Base-by-base conservation (phyloP, 2,888 invertebrate species). In the Hirtodrosophila alboralis region DNA sequence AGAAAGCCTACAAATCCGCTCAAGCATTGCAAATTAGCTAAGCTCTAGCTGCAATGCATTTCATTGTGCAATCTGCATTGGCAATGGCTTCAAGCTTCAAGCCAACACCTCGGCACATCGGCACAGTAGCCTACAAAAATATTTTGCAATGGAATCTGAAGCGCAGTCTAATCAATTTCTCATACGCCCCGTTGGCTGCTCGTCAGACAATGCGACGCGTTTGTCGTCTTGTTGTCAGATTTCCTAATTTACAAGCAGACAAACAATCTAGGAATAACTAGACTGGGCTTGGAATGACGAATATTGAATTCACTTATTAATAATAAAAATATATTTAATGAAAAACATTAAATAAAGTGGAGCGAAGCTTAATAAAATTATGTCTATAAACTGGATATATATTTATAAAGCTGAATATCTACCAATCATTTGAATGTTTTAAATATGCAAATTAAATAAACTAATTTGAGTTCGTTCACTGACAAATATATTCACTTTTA, bases 1-100 rank as follows among this genome's bases (percentile, higher is more conserved):
- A 43, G 43, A 4, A 49, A 49, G 66, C 80, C 84, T 67, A 84
- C 67, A 83, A 83, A 84, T 47, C 37, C 81, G 72, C 78, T 78
- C 66, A 81, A 81, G 78, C 81, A 83, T 84, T 79, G 57, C 62
- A 65, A 80, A 80, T 80, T 81, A 58, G 52, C 67, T 65, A 49
- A 52, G 60, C 53, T 28, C 43, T 13, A 36, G 57, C 48, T 48
- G 58, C 54, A 41, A 56, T 52, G 30, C 40, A 28, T 31, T 23
- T 21, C 8, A 10, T 26, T 31, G 38, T 53, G 59, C 60, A 59
- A 41, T 37, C 30, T 52, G 67, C 52, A 48, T 62, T 70, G 58
- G 53, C 73, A 71, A 71, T 61, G 49, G 52, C 52, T 49, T 27
- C 28, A 26, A 14, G 52, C 52, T 49, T 27, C 28, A 26, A 14